Evolutionary conservation across 2,797 vertebrate genomes (phyloP), one percentile per base, ranked within the genome.

Genomic region (Florisuga fusca): DNA sequence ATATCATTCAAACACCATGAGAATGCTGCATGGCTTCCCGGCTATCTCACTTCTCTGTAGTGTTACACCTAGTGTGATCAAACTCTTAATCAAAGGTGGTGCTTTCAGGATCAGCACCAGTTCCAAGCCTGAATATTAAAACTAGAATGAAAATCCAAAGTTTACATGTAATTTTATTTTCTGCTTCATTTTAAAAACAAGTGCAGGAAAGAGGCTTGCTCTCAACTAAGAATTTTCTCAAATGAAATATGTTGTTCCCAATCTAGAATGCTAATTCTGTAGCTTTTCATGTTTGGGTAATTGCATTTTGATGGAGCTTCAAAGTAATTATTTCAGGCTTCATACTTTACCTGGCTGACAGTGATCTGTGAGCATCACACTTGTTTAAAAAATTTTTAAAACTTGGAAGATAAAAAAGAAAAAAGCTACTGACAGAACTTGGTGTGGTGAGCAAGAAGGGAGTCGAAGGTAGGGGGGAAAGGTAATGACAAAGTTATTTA

Each of bases 1-100:
- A 0, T 72, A 6, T 20, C 0, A 1, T 10, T 1, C 6, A 25
- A 25, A 9, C 1, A 15, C n/a, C 26, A 2, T 0, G 10, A 12
- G 33, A 41, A 10, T 23, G 9, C 29, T 53, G 16, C 0, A 0
- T 48, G 66, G 14, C 17, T 45, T 27, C 73, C 36, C 27, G n/a
- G 67, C 79, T 68, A 33, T 13, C 76, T 55, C 15, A 43, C 16
- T 20, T 54, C 29, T 9, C 17, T 15, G 29, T 33, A 12, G 25
- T 9, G 1, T 41, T 18, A 36, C 7, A 25, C 25, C 18, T 31
- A 7, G 15, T 0, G 0, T 11, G 15, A 25, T 33, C 0, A 0
- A 7, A 46, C 55, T 29, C 34, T 15, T 22, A 53, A 31, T 51
- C 6, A 7, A 51, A 31, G 55, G 46, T 6, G 22, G 5, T 43